Percentiles rank a stretch among this genome's conserved stretches.
phyloP scores from a whole-genome alignment of 2,888 invertebrate species.

The Sarcophaga carnaria region DNA sequence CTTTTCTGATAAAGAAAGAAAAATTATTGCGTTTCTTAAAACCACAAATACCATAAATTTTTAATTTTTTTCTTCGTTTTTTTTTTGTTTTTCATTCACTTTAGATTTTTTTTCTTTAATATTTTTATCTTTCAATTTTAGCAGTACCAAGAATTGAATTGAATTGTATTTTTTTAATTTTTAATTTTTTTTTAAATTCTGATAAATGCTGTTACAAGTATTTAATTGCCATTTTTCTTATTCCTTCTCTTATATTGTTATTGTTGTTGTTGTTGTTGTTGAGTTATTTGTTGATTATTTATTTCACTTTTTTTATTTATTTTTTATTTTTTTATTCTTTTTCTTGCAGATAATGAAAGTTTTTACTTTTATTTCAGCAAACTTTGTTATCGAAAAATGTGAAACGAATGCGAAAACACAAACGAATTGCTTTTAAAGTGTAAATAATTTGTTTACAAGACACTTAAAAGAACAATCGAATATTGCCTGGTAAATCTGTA shows the following conservation, averaged over 20 bases:
- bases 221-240: not conserved
- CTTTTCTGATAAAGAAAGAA: constrained; percentile 39
- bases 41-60: constrained; percentile 58
- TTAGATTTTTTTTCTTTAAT: not conserved
- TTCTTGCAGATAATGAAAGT: constrained; percentile 52
- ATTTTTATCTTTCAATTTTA: constrained; percentile 49
- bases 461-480: too few species aligned
- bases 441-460: constrained; percentile 61
- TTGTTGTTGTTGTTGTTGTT: not conserved
- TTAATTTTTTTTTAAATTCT: constrained; percentile 24
- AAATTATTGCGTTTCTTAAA: constrained; percentile 60
- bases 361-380: constrained; percentile 64
- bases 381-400: constrained; percentile 59
- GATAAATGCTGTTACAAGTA: constrained; percentile 48
- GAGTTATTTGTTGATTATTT: constrained; percentile 39
- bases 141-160: constrained; percentile 25
- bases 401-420: constrained; percentile 38
- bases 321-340: constrained; percentile 31
- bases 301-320: not conserved
- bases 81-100: not conserved
- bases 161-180: constrained; percentile 40
- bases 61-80: constrained; percentile 19
- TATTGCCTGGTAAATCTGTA: too few species aligned
- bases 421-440: constrained; percentile 60
- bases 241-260: not conserved